Evolutionary conservation across 2,888 invertebrate species (phyloP).

Genomic region (Euspilapteryx auroguttella): DNA sequence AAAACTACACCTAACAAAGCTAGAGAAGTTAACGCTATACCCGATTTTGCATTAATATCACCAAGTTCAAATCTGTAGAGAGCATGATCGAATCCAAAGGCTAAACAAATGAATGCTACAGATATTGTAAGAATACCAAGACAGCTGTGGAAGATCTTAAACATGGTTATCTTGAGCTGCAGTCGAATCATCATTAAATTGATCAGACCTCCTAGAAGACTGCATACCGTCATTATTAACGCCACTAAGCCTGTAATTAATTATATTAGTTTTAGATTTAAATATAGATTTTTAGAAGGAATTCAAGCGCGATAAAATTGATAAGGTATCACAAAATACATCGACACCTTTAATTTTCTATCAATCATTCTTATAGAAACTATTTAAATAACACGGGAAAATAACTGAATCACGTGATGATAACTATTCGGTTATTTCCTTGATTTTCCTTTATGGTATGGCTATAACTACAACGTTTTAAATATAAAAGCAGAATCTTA

Average conservation of each 20-base stretch:
- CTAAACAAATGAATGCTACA: conserved; percentile 18
- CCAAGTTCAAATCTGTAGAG: conserved; percentile 9
- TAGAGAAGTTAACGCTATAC: conserved; percentile 17
- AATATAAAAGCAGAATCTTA: too few relatives aligned
- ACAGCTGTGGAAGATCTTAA: conserved; percentile 15
- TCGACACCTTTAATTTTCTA: too few relatives aligned
- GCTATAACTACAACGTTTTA: too few relatives aligned
- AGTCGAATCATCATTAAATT: conserved; percentile 13
- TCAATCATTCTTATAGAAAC: too few relatives aligned
- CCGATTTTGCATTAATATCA: conserved; percentile 14
- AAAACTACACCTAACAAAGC: conserved; percentile 18
- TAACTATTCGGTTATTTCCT: too few relatives aligned
- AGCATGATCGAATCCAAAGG: conserved; percentile 15
- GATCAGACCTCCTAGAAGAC: conserved; percentile 21
- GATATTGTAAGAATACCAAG: conserved; percentile 17
- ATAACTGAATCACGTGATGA: too few relatives aligned
- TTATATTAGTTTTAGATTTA: conserved; percentile 2
- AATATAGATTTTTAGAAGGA: too few relatives aligned
- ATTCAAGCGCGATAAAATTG: too few relatives aligned
- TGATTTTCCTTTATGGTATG: too few relatives aligned
- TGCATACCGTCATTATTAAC: conserved; percentile 19
- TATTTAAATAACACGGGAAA: too few relatives aligned
- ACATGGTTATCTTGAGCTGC: conserved; percentile 8
- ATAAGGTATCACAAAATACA: too few relatives aligned
- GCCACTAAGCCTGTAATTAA: conserved; percentile 26